Percentiles rank a stretch among this genome's conserved stretches.
phyloP scores from a whole-genome alignment of 2,888 invertebrate genomes.

The Drosophila kambysellisi region DNA sequence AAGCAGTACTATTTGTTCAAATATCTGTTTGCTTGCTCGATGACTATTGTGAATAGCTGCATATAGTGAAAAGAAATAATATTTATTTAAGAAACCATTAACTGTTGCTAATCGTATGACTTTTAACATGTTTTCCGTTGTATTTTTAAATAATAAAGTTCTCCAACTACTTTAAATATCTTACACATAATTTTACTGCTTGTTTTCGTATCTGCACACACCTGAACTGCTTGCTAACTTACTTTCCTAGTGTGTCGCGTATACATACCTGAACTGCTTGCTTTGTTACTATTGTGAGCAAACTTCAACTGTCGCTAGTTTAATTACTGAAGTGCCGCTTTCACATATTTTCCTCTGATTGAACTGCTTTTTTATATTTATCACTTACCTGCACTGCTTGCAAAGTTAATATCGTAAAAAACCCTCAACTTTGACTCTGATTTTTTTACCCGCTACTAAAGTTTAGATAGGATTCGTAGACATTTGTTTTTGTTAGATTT shows the following conservation, averaged over 20 bases:
- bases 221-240: background rate
- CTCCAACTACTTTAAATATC: background rate
- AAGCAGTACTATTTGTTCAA: no score
- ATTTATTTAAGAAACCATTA: background rate
- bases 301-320: background rate
- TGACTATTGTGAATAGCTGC: background rate
- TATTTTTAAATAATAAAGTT: background rate
- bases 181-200: background rate
- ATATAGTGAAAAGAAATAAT: background rate
- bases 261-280: background rate
- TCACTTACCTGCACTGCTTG: background rate
- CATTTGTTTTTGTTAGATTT: constrained; percentile 56
- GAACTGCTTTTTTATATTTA: background rate
- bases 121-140: background rate
- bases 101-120: background rate
- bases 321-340: background rate
- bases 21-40: rapidly evolving
- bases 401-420: background rate
- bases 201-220: background rate
- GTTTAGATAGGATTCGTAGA: constrained; percentile 29
- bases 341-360: background rate
- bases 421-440: background rate
- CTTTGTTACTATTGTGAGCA: background rate
- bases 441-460: constrained; percentile 22
- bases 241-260: no score